A percentile compares a stretch with the other conserved stretches of the same genome.
phyloP scores from a whole-genome alignment of 2,888 invertebrate genomes.

The Rhogogaster chlorosoma region DNA sequence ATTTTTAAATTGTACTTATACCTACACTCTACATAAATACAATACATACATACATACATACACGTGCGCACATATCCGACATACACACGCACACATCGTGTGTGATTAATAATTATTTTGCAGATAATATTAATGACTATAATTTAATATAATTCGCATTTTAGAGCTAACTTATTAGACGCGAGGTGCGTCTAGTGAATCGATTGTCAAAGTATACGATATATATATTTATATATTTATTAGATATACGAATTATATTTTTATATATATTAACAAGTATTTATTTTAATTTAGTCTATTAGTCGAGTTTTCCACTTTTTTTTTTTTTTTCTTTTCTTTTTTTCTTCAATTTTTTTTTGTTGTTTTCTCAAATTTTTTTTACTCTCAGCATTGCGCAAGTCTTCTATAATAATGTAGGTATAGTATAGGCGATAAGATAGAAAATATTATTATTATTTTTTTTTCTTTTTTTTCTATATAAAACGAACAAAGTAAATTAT shows the following conservation, averaged over 20 bases:
- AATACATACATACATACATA: background rate
- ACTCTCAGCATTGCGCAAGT: background rate
- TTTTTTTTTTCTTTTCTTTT: constrained; percentile 4
- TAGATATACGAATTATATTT: constrained; percentile 36
- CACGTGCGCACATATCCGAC: background rate
- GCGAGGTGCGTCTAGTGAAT: constrained; percentile 59
- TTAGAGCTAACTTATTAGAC: constrained; percentile 51
- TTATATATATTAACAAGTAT: background rate
- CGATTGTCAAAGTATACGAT: constrained; percentile 72
- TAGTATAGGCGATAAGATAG: constrained; percentile 6
- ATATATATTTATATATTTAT: constrained; percentile 40
- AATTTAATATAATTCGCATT: constrained; percentile 10
- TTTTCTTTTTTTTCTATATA: background rate
- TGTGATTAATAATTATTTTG: background rate
- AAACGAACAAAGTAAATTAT: constrained; percentile 8
- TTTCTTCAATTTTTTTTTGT: background rate
- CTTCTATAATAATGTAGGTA: background rate
- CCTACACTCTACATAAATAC: background rate
- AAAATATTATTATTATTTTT: background rate
- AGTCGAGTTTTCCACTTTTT: background rate
- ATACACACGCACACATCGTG: background rate
- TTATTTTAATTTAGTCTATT: constrained; percentile 16
- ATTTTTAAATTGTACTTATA: background rate
- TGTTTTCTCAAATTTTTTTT: constrained; percentile 6
- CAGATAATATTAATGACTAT: background rate